Evolutionary conservation across 2,888 invertebrate genomes (phyloP).

Genomic region (Schizotus pectinicornis): DNA sequence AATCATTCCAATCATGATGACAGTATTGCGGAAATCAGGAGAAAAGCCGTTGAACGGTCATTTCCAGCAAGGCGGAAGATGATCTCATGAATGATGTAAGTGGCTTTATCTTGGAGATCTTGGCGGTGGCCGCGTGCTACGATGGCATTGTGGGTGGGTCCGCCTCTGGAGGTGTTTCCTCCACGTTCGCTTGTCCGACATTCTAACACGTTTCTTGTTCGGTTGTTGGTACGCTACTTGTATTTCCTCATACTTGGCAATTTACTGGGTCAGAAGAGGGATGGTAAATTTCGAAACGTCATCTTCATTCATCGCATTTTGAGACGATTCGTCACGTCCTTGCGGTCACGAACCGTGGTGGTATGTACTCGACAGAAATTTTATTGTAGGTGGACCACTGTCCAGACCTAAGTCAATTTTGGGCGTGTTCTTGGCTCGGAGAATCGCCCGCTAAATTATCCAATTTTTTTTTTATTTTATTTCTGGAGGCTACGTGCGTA

Average conservation of each 20-base stretch:
- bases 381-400: too few species aligned
- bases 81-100: slow-evolving; percentile 14
- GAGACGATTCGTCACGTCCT: too few species aligned
- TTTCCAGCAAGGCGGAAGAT: slow-evolving; percentile 3
- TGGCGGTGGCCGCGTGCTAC: slow-evolving; percentile 11
- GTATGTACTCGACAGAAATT: too few species aligned
- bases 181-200: slow-evolving; percentile 26
- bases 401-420: too few species aligned
- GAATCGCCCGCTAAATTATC: too few species aligned
- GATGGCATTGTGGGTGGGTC: slow-evolving; percentile 10
- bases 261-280: slow-evolving; percentile 1
- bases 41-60: too few species aligned
- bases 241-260: slow-evolving; percentile 15
- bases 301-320: neutral
- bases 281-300: neutral
- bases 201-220: slow-evolving; percentile 31
- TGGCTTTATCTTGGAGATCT: slow-evolving; percentile 14
- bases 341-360: too few species aligned
- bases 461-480: too few species aligned
- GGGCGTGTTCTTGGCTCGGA: too few species aligned
- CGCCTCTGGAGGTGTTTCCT: slow-evolving; percentile 21
- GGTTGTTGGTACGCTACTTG: slow-evolving; percentile 27
- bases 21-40: too few species aligned
- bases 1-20: too few species aligned
- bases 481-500: too few species aligned